Evolutionary conservation across 2,113 vertebrate species (phyloP).

Genomic region (Ctenodactylus gundi): DNA sequence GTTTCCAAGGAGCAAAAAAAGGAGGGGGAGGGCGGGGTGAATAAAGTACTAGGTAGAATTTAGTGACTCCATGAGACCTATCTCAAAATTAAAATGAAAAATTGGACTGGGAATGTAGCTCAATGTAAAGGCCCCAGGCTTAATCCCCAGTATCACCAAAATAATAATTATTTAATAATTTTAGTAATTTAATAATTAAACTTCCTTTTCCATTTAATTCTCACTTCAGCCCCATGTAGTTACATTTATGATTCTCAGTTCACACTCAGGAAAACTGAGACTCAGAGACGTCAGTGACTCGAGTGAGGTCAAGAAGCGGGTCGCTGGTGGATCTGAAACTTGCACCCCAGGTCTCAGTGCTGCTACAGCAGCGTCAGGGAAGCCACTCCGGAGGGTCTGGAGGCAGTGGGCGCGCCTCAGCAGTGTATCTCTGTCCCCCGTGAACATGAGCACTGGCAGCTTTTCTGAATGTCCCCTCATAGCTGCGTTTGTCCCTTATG

Average conservation of each 20-base stretch:
- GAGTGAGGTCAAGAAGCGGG: accelerated
- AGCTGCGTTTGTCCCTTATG: neutral
- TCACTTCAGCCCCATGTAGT: neutral
- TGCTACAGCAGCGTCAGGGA: neutral
- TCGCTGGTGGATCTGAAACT: neutral
- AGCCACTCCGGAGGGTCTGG: neutral
- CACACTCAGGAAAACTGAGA: neutral
- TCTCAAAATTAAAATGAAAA: too few relatives aligned
- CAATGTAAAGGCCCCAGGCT: too few relatives aligned
- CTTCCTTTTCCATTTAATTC: too few relatives aligned
- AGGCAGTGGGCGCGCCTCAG: accelerated
- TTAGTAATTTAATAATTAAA: too few relatives aligned
- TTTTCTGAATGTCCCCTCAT: accelerated
- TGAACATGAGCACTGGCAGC: neutral
- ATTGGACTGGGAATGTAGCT: too few relatives aligned
- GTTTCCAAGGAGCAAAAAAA: too few relatives aligned
- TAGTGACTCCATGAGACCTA: too few relatives aligned
- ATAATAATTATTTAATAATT: too few relatives aligned
- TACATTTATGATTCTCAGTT: neutral
- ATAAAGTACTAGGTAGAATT: too few relatives aligned
- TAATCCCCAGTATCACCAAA: too few relatives aligned
- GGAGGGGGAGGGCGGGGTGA: accelerated
- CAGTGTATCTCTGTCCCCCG: neutral
- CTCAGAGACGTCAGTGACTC: neutral
- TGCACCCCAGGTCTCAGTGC: neutral